Percentiles rank a stretch among this genome's conserved stretches.
phyloP scores from a whole-genome alignment of 2,797 vertebrate genomes.

The Amblyraja radiata region DNA sequence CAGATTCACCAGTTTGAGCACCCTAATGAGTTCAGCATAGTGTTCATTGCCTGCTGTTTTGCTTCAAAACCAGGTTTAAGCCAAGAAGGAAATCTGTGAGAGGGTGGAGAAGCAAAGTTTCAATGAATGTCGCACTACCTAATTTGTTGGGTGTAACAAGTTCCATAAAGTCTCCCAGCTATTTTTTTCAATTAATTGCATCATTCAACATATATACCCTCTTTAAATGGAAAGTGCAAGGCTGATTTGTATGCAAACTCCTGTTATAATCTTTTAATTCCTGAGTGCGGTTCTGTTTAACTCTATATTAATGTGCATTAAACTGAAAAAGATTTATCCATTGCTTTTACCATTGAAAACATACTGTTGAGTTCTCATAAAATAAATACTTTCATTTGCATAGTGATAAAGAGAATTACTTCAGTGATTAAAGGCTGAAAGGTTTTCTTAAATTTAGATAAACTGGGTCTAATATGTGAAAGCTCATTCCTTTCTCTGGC shows the following conservation, averaged over 20 bases:
- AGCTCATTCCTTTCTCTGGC: not conserved
- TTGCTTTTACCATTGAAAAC: not conserved
- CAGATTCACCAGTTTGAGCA: not conserved
- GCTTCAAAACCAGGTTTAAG: not conserved
- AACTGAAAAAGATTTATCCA: not conserved
- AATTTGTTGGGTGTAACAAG: conserved; percentile 13
- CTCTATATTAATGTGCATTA: not conserved
- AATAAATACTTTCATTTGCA: not conserved
- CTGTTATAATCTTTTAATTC: not conserved
- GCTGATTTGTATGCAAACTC: not conserved
- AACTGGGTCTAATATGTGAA: not conserved
- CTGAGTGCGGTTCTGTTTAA: not conserved
- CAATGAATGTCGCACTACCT: conserved; percentile 22
- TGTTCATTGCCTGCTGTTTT: not conserved
- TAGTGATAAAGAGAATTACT: not conserved
- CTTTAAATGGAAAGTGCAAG: not conserved
- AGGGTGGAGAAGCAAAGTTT: conserved; percentile 3
- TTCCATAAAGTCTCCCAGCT: conserved; percentile 10
- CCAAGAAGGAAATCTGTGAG: conserved; percentile 16
- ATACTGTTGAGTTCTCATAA: not conserved
- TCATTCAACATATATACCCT: not conserved
- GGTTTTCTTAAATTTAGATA: not conserved
- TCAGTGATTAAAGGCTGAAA: not conserved
- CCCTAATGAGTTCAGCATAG: not conserved
- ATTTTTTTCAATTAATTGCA: conserved; percentile 15